phyloP scores from a whole-genome alignment of 2,113 vertebrate species.

The Zapus hudsonius region DNA sequence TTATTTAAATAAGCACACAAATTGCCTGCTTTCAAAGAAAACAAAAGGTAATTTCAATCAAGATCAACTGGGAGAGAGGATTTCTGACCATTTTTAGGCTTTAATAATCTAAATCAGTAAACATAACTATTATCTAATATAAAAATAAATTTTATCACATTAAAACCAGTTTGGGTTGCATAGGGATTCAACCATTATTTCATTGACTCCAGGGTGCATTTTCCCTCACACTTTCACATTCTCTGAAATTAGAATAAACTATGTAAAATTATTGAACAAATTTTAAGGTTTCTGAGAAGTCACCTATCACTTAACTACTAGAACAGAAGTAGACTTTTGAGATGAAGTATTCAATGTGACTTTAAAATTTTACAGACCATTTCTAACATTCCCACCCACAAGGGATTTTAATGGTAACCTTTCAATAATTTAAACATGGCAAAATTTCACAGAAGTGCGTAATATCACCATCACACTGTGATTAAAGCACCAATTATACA shows the following conservation, averaged over 20 bases:
- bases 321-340: not conserved
- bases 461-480: not conserved
- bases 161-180: not conserved
- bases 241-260: not conserved
- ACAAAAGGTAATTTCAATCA: not conserved
- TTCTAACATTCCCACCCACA: not conserved
- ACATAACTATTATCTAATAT: not conserved
- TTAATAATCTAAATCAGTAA: not conserved
- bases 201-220: not conserved
- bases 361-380: constrained; percentile 19
- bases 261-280: not conserved
- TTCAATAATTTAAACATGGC: not conserved
- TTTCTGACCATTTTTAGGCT: constrained; percentile 18
- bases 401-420: not conserved
- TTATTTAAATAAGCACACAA: constrained; percentile 2
- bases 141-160: constrained; percentile 24
- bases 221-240: constrained; percentile 23
- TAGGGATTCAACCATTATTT: not conserved
- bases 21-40: not conserved
- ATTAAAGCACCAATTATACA: not conserved
- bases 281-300: not conserved
- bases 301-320: not conserved
- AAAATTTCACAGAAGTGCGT: not conserved
- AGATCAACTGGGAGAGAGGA: not conserved
- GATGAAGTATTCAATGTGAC: not conserved